Evolutionary conservation across 2,113 vertebrate species (phyloP), one percentile per base, ranked within the genome.

Genomic region (Connochaetes taurinus): DNA sequence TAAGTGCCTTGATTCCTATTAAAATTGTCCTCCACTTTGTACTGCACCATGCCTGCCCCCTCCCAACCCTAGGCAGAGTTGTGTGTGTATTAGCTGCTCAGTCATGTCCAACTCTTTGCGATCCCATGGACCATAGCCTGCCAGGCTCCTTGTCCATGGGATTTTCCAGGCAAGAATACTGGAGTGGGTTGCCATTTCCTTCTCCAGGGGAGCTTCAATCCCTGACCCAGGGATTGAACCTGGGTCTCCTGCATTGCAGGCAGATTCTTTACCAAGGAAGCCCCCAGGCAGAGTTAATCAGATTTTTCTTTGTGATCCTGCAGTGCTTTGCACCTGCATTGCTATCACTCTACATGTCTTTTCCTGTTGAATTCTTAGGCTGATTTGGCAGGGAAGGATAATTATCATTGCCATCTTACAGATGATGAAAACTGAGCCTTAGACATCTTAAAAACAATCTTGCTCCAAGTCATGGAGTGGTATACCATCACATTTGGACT

Each of bases 1-100:
- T 94, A 92, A 95, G 78, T 91, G 33, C 94, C 45, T n/a, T 5
- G 60, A 52, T 47, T 55, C 62, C 91, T 92, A 57, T 29, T 29
- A 33, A 85, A n/a, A 76, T 82, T 33, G 5, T 52, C 71, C 87
- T 67, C 10, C 21, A 74, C 12, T 80, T 86, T 57, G 19, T 58
- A 23, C 19, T 10, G 2, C 60, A 40, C 21, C 10, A 6, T 0
- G 2, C n/a, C 36, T 23, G 10, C 21, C 21, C 11, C 6, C 71
- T 27, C 19, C 33, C 17, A 84, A 19, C 45, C 90, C 81, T 17
- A 53, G 43, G 29, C 19, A 52, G 43, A 86, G 36, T 58, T 62
- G 64, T 27, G 43, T 74, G 67, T 74, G 36, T 40, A 23, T 25
- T 40, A 25, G 36, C 23, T 74, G 67, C 36, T 74, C n/a, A 74